phyloP scores from a whole-genome alignment of 2,888 invertebrate species.

The Zygothrica quintamaculata region DNA sequence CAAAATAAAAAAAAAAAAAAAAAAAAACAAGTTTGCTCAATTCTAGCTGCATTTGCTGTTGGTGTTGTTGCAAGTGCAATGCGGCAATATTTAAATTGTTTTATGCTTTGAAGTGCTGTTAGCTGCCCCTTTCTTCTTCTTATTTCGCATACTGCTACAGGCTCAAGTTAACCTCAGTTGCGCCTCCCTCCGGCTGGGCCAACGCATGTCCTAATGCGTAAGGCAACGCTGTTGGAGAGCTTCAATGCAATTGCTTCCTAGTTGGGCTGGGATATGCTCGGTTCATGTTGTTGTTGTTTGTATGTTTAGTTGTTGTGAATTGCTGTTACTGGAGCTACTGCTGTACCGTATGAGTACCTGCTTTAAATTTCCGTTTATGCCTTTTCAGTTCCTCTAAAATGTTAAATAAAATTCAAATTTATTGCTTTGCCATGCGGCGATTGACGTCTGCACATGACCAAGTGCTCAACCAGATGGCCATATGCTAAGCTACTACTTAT shows the following conservation, averaged over 20 bases:
- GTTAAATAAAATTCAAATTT: conserved; percentile 79
- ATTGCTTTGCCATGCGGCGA: conserved; percentile 70
- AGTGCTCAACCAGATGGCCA: conserved; percentile 51
- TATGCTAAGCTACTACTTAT: conserved; percentile 53
- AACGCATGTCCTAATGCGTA: conserved; percentile 78
- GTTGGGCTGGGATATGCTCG: conserved; percentile 56
- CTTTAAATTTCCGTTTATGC: conserved; percentile 80
- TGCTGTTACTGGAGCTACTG: conserved; percentile 49
- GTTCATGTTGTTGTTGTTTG: conserved; percentile 15
- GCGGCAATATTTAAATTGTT: conserved; percentile 82
- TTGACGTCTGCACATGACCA: conserved; percentile 74
- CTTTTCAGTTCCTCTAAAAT: conserved; percentile 79
- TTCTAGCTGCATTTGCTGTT: conserved; percentile 34
- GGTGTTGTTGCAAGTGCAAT: conserved; percentile 74
- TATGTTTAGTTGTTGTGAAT: conserved; percentile 37
- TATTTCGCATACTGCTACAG: background rate
- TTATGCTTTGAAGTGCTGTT: conserved; percentile 76
- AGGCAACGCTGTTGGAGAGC: conserved; percentile 44
- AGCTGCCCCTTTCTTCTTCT: conserved; percentile 35
- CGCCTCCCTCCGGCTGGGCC: conserved; percentile 52
- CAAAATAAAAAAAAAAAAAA: too few species aligned
- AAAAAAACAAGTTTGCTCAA: conserved; percentile 62
- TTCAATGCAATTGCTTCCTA: conserved; percentile 68
- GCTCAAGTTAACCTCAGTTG: background rate
- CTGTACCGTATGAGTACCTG: conserved; percentile 47